Evolutionary conservation across 2,797 vertebrate species (phyloP), one percentile per base, ranked within the genome.

Genomic region (Enteromius mattozi): DNA sequence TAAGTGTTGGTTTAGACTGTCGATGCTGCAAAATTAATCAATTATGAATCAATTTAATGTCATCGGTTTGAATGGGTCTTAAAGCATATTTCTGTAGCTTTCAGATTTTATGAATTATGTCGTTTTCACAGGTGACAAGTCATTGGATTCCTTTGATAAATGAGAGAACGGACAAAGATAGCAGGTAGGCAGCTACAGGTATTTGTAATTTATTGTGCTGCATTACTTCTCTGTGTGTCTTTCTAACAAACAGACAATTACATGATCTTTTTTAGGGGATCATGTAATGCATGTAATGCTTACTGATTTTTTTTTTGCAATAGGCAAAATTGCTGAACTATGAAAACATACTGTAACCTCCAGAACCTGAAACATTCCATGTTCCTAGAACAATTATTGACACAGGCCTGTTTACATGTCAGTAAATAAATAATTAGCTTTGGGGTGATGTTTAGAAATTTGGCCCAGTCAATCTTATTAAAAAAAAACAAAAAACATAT

Each of bases 61-160:
- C 40, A 42, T 42, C 2, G 8, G 40, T 10, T 42, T 42, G 40
- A 42, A 42, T 42, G 40, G 40, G 40, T 42, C 42, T 42, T 12
- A 12, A 42, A 42, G 42, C 42, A 42, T 42, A 42, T 42, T 42
- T 42, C 42, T 12, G 2, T 42, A 42, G 42, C 42, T 42, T 42
- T 42, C 42, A 42, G 42, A 42, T 79, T 33, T 45, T 17, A 8
- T 42, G 66, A 66, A 33, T 79, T 10, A 24, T 79, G 10, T 49
- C 1, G 16, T 47, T 79, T 16, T 91, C 8, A 65, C 89, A 99
- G 98, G 97, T 99, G 88, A 99, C 97, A 19, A 98, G 96, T 91
- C 96, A 97, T 88, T 99, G 98, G 97, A 98, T 99, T 90, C 98
- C 98, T 78, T 96, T 99, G 81, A 99, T 99, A 89, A 98, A 94